A percentile compares a stretch with the other conserved stretches of the same genome.
These are phyloP conservation scores for Aspidiotus destructor DNA, from an alignment of 2,888 invertebrate species.

Conservation along the genomic window DNA sequence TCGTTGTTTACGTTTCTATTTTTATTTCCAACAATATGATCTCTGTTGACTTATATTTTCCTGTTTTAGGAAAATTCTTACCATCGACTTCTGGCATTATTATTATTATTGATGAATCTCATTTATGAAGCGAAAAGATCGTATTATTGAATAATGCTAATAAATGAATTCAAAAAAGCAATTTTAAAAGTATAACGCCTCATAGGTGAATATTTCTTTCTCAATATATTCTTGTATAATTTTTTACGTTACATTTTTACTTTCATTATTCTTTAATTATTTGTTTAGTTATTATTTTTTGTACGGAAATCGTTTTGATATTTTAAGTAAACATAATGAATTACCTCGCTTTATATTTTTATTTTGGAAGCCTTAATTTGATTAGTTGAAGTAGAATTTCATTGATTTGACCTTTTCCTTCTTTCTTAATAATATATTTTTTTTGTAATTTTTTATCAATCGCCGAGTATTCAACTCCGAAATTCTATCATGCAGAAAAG, in stretches of 20 bases:
- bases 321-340: constrained; percentile 4
- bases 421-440: too few relatives aligned
- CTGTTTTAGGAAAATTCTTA: constrained; percentile 3
- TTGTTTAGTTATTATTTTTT: background rate
- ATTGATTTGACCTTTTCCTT: too few relatives aligned
- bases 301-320: constrained; percentile 1
- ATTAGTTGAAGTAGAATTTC: background rate
- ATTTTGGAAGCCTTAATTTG: background rate
- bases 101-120: too few relatives aligned
- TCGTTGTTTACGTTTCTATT: background rate
- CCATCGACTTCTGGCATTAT: background rate
- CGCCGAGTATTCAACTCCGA: too few relatives aligned
- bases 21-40: constrained; percentile 9
- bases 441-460: too few relatives aligned
- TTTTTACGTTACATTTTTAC: constrained; percentile 16
- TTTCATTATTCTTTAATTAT: constrained; percentile 7
- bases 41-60: constrained; percentile 24
- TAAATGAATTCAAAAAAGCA: too few relatives aligned
- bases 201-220: constrained; percentile 4
- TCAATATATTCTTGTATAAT: constrained; percentile 3
- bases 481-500: too few relatives aligned
- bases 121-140: too few relatives aligned
- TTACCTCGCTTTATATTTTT: constrained; percentile 14
- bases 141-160: too few relatives aligned
- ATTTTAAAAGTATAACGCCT: background rate